phyloP scores from a whole-genome alignment of 2,113 vertebrate genomes.

The Nothocercus julius region DNA sequence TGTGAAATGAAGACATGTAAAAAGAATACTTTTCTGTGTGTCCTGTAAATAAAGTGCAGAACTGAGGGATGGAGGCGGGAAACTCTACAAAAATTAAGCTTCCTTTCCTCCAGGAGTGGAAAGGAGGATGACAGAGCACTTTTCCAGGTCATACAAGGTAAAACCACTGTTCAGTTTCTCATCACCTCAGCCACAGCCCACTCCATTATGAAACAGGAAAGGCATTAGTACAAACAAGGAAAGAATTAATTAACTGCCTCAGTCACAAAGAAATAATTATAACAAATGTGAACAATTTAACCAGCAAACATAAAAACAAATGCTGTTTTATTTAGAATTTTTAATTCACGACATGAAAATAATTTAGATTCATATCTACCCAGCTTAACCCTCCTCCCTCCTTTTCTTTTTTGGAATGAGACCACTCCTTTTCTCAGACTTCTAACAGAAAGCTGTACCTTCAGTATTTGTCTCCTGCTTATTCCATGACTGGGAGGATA shows the following conservation, averaged over 20 bases:
- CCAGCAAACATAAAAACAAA: background rate
- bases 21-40: background rate
- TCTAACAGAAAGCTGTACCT: slow-evolving; percentile 60
- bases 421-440: background rate
- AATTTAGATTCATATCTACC: accelerated
- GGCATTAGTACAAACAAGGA: background rate
- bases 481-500: slow-evolving; percentile 77
- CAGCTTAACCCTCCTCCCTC: background rate
- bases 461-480: slow-evolving; percentile 67
- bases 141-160: background rate
- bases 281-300: background rate
- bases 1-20: background rate
- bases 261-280: background rate
- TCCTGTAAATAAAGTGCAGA: background rate
- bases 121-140: background rate
- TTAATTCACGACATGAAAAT: background rate
- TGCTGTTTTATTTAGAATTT: background rate
- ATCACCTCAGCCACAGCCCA: background rate
- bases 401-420: background rate
- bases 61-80: background rate
- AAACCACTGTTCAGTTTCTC: background rate
- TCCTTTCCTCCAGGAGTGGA: background rate
- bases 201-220: background rate
- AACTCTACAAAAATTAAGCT: background rate
- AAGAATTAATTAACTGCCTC: background rate